Evolutionary conservation across 2,888 invertebrate genomes (phyloP).

Genomic region (Drosophila neoperkinsi): DNA sequence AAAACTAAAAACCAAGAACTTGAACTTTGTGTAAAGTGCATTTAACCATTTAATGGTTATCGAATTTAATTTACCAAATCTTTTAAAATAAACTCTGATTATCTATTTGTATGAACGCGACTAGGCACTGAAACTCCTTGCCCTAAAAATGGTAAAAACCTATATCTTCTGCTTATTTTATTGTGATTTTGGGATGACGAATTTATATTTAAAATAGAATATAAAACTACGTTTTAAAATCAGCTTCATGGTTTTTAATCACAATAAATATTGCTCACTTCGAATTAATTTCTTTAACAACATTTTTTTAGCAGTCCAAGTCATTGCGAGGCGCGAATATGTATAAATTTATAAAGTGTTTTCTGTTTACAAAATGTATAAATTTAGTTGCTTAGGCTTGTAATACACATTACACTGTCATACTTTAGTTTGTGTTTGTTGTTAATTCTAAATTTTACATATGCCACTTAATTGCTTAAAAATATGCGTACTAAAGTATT

Average conservation of each 20-base stretch:
- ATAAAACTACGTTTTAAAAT: slow-evolving; percentile 8
- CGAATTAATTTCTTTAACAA: slow-evolving; percentile 46
- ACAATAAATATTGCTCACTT: slow-evolving; percentile 73
- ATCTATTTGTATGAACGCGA: neutral
- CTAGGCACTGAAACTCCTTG: neutral
- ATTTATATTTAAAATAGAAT: neutral
- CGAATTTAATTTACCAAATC: neutral
- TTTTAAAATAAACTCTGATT: neutral
- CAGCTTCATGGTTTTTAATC: slow-evolving; percentile 51
- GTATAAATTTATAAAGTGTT: slow-evolving; percentile 23
- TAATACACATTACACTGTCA: slow-evolving; percentile 18
- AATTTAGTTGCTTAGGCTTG: slow-evolving; percentile 39
- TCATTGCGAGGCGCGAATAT: slow-evolving; percentile 21
- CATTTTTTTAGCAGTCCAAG: slow-evolving; percentile 40
- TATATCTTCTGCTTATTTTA: neutral
- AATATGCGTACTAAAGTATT: slow-evolving; percentile 54
- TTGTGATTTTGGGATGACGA: neutral
- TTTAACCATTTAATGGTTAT: neutral
- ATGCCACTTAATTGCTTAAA: slow-evolving; percentile 48
- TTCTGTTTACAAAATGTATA: slow-evolving; percentile 45
- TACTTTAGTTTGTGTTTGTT: slow-evolving; percentile 13
- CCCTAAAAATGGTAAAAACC: neutral
- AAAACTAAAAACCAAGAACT: neutral
- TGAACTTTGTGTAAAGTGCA: too few species aligned
- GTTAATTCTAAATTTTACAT: slow-evolving; percentile 33